Evolutionary conservation across 2,888 invertebrate genomes (phyloP), one percentile per base, ranked within the genome.

Genomic region (Cataglyphis albicans): DNA sequence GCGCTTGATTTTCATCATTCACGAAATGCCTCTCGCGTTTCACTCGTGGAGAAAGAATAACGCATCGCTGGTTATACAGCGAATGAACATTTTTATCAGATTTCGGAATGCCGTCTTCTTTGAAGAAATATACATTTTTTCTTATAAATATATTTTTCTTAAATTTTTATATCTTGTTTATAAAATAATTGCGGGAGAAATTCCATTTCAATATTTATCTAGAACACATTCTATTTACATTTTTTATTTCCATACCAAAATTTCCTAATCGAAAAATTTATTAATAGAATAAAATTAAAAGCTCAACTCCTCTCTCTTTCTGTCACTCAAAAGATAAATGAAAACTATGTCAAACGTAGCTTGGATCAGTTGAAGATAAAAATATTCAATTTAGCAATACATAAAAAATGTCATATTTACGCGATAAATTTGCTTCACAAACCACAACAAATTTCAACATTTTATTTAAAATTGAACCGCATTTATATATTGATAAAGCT

Each of bases 1-100:
- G 72, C 64, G 75, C 25, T 55, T 63, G 81, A 88, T 88, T 87
- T 89, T 70, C 87, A 87, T 82, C 85, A 67, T 80, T 81, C 65
- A 63, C 57, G 64, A 67, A 75, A 68, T 63, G 73, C 65, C 64
- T 57, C 32, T 52, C 41, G 52, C 78, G 48, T 87, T 73, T 81
- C 84, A 65, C 82, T 52, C 55, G 52, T 15, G 52, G 61, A 57
- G 41, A 41, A 65, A 41, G 74, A 82, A 76, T 65, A 35, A 70
- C 32, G 63, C 83, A 25, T 41, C 70, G 52, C 35, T 35, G 21
- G 48, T 21, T 74, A 82, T 32, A 78, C n/a, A 67, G 38, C 52
- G 7, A 65, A 4, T 41, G 29, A 52, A 41, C 15, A 10, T 57
- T 38, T 78, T 44, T 35, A 73, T 41, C 61, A 73, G 12, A 38